A percentile compares a stretch with the other conserved stretches of the same genome.
These are phyloP conservation scores for Dexiosoma caninum DNA, from an alignment of 2,888 invertebrate genomes.

Conservation along the genomic window DNA sequence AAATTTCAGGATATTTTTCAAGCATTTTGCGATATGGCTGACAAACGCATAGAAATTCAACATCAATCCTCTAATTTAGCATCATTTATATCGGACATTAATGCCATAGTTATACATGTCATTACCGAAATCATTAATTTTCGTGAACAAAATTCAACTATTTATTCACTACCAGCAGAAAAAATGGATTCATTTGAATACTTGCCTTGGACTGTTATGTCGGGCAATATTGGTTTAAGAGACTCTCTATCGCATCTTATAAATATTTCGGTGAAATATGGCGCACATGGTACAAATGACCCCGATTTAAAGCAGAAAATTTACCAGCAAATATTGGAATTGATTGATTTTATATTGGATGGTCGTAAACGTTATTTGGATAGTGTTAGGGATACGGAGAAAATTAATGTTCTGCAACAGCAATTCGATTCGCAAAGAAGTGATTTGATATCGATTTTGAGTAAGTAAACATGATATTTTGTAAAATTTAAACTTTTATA, in stretches of 20 bases:
- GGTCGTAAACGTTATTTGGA: constrained; percentile 85
- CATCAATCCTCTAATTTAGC: constrained; percentile 81
- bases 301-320: constrained; percentile 79
- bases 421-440: constrained; percentile 84
- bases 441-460: constrained; percentile 83
- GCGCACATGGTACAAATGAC: constrained; percentile 75
- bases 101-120: constrained; percentile 81
- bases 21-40: constrained; percentile 81
- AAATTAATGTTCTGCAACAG: constrained; percentile 81
- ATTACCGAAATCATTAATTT: constrained; percentile 83
- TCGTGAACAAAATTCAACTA: constrained; percentile 80
- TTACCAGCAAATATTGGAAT: constrained; percentile 84
- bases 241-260: constrained; percentile 79
- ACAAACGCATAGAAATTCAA: constrained; percentile 81
- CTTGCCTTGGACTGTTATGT: constrained; percentile 86
- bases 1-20: constrained; percentile 83
- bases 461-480: constrained; percentile 77
- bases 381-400: constrained; percentile 81
- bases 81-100: constrained; percentile 79
- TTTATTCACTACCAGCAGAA: constrained; percentile 78
- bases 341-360: constrained; percentile 86
- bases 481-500: too few relatives aligned
- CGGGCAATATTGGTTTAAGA: constrained; percentile 79
- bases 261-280: constrained; percentile 73
- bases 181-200: constrained; percentile 80